Evolutionary conservation across 2,797 vertebrate genomes (phyloP).

Genomic region (Pygocentrus nattereri): DNA sequence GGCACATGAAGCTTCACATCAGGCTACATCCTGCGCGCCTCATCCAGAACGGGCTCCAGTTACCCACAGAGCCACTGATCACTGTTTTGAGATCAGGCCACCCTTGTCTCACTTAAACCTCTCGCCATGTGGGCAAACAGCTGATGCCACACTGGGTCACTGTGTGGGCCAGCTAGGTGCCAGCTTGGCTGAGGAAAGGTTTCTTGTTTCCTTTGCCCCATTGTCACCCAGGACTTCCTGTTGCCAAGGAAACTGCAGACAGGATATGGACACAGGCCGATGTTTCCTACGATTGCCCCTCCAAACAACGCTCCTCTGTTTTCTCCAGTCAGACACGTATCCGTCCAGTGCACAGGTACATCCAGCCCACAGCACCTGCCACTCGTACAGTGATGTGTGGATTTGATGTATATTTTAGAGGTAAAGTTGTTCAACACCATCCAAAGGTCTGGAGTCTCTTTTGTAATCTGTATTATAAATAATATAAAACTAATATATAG

Average conservation of each 20-base stretch:
- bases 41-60: slow-evolving; percentile 17
- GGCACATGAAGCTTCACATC: slow-evolving; percentile 39
- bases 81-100: slow-evolving; percentile 25
- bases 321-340: slow-evolving; percentile 71
- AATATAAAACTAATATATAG: background rate
- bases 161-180: slow-evolving; percentile 27
- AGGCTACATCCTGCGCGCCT: slow-evolving; percentile 27
- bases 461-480: background rate
- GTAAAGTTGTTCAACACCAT: too few species aligned
- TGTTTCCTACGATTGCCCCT: slow-evolving; percentile 38
- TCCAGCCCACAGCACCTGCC: background rate
- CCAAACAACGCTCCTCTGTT: slow-evolving; percentile 62
- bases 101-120: slow-evolving; percentile 16
- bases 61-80: slow-evolving; percentile 33
- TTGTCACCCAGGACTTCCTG: slow-evolving; percentile 75
- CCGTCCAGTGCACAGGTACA: slow-evolving; percentile 67
- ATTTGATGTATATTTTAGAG: too few species aligned
- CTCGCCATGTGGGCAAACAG: slow-evolving; percentile 40
- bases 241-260: slow-evolving; percentile 71
- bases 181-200: slow-evolving; percentile 33
- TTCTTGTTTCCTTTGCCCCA: slow-evolving; percentile 36
- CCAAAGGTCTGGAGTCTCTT: background rate
- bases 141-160: slow-evolving; percentile 26
- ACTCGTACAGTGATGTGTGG: too few species aligned
- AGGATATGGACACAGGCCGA: slow-evolving; percentile 50